Base-by-base conservation (phyloP, 2,888 invertebrate species). In the Meganola albula region DNA sequence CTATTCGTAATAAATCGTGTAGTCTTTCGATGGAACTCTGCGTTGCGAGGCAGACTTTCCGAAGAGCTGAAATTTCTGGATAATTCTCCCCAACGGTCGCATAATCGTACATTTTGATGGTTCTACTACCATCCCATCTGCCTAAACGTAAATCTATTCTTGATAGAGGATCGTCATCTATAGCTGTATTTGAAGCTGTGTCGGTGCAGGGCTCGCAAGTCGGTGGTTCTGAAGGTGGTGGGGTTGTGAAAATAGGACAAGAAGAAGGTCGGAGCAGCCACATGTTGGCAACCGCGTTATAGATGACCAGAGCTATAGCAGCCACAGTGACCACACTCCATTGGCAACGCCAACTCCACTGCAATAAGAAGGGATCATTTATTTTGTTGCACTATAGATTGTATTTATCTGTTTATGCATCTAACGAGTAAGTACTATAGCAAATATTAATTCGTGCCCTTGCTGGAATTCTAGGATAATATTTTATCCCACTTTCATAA, bases 21-120 rank as follows among this genome's bases (percentile, higher is more conserved):
- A 97, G 74, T 40, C 94, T 89, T 58, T 96, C 96, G 28, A 96
- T 86, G 0, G 96, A 96, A 52, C 92, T 92, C 69, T 96, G 95
- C 0, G 95, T 95, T 1, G 96, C 95, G 36, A 96, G 73, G 53
- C 93, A 93, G 8, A 93, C 91, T 10, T 78, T 77, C 35, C 87
- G 88, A 8, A 75, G 70, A n/a, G 85, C 69, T 8, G 90, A 91
- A 3, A 91, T 58, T 10, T 89, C 87, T 0, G 85, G 72, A 55
- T 90, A 95, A 39, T 88, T 77, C 2, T 90, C 89, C 1, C 95
- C 95, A 0, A 91, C 88, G 1, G 91, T 66, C 0, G 90, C 90
- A 55, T 91, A 90, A 65, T 95, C 94, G 67, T 91, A 93, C 50
- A 91, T 87, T 55, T 90, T 91, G 66, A 90, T 94, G 8, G 90